Evolutionary conservation across 2,888 invertebrate species (phyloP).

Genomic region (Choristoneura rosaceana): DNA sequence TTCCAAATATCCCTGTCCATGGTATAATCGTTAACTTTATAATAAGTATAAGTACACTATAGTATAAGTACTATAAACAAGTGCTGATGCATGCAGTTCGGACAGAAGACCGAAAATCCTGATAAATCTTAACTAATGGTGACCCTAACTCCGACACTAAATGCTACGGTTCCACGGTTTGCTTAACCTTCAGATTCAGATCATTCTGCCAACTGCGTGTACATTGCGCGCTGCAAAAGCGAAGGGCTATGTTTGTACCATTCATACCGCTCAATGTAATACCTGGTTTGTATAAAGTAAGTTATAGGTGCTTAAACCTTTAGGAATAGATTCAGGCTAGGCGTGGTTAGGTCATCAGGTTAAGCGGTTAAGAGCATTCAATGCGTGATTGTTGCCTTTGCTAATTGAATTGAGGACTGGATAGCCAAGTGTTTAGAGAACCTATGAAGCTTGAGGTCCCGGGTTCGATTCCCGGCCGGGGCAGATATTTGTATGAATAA

Average conservation of each 20-base stretch:
- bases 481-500: too few species aligned
- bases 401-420: not conserved
- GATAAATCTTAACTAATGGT: not conserved
- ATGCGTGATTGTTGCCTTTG: not conserved
- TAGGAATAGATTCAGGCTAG: not conserved
- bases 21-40: too few species aligned
- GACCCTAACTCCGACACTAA: constrained; percentile 8
- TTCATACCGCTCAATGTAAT: not conserved
- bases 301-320: not conserved
- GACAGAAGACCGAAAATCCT: not conserved
- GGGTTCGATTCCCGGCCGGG: too few species aligned
- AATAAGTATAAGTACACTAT: too few species aligned
- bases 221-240: not conserved
- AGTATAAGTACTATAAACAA: too few species aligned
- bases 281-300: not conserved
- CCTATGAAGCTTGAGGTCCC: too few species aligned
- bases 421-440: too few species aligned
- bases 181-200: constrained; percentile 14
- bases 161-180: constrained; percentile 28
- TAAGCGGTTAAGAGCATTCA: not conserved
- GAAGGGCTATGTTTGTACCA: not conserved
- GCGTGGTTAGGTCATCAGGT: not conserved
- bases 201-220: not conserved
- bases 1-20: too few species aligned
- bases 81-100: too few species aligned